These are phyloP conservation scores for Rhincodon typus DNA, from an alignment of 2,797 vertebrate genomes.

Conservation along the genomic window DNA sequence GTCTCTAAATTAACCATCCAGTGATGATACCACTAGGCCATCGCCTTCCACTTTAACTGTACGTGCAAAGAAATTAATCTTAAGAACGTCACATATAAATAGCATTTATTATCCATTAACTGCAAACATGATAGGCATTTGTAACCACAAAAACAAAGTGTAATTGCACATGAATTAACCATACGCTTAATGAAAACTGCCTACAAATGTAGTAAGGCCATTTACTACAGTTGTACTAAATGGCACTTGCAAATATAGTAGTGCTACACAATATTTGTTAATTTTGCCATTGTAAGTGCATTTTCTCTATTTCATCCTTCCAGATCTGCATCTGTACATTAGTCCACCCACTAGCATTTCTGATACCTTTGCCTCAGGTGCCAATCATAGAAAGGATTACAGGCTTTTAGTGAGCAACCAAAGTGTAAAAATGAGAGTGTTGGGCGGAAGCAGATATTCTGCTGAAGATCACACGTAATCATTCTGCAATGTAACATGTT, in stretches of 20 bases:
- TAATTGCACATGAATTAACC: background rate
- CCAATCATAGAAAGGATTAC: background rate
- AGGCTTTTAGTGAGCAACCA: background rate
- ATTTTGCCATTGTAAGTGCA: background rate
- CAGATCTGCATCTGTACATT: background rate
- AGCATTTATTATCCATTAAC: background rate
- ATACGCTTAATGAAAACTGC: background rate
- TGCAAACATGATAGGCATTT: conserved; percentile 3
- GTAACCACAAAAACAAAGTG: background rate
- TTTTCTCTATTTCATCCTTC: background rate
- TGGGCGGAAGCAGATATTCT: background rate
- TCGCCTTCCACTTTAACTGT: background rate
- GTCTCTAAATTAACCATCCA: no score
- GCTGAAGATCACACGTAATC: background rate
- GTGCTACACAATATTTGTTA: background rate
- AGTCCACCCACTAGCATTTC: background rate
- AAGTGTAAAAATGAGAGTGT: background rate
- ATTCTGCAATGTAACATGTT: background rate
- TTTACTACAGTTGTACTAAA: background rate
- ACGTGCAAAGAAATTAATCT: background rate
- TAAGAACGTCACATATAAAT: background rate
- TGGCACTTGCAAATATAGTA: background rate
- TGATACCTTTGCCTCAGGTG: background rate
- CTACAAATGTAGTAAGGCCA: background rate
- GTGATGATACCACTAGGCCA: no score